phyloP scores from a whole-genome alignment of 1,140 invertebrate genomes.

The Diabrotica virgifera region DNA sequence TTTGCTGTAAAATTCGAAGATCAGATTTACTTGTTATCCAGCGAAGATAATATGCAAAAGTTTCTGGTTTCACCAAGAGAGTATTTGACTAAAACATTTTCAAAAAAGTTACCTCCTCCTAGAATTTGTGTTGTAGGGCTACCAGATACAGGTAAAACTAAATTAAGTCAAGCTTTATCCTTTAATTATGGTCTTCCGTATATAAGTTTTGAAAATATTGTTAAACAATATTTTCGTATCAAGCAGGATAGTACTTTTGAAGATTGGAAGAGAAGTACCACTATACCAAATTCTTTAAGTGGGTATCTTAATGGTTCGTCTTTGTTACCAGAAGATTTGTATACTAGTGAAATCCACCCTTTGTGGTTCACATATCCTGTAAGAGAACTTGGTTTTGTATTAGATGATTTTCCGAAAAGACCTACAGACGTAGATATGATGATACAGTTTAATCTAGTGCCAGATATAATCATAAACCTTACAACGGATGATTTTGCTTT shows the following conservation, averaged over 20 bases:
- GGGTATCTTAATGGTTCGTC: slow-evolving; percentile 50
- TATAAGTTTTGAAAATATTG: slow-evolving; percentile 48
- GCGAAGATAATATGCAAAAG: slow-evolving; percentile 46
- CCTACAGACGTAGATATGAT: slow-evolving; percentile 52
- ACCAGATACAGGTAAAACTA: slow-evolving; percentile 53
- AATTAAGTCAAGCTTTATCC: slow-evolving; percentile 49
- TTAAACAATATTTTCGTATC: slow-evolving; percentile 22
- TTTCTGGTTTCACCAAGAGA: slow-evolving; percentile 50
- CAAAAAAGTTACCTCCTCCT: slow-evolving; percentile 49
- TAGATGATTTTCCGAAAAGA: slow-evolving; percentile 57
- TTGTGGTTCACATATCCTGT: slow-evolving; percentile 53
- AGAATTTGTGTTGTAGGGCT: slow-evolving; percentile 56
- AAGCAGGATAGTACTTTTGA: slow-evolving; percentile 3
- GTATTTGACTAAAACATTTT: slow-evolving; percentile 48
- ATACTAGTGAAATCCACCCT: slow-evolving; percentile 48
- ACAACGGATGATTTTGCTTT: slow-evolving; percentile 43
- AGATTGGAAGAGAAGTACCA: slow-evolving; percentile 2
- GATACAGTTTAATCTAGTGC: slow-evolving; percentile 50
- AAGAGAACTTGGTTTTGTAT: slow-evolving; percentile 50
- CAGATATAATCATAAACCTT: slow-evolving; percentile 55
- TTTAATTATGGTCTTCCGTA: slow-evolving; percentile 54
- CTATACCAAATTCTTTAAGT: slow-evolving; percentile 11
- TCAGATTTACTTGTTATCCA: slow-evolving; percentile 52
- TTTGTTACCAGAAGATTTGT: slow-evolving; percentile 43
- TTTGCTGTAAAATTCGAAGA: slow-evolving; percentile 51